Evolutionary conservation across 2,797 vertebrate species (phyloP), one percentile per base, ranked within the genome.

Genomic region (Aplochiton taeniatus): DNA sequence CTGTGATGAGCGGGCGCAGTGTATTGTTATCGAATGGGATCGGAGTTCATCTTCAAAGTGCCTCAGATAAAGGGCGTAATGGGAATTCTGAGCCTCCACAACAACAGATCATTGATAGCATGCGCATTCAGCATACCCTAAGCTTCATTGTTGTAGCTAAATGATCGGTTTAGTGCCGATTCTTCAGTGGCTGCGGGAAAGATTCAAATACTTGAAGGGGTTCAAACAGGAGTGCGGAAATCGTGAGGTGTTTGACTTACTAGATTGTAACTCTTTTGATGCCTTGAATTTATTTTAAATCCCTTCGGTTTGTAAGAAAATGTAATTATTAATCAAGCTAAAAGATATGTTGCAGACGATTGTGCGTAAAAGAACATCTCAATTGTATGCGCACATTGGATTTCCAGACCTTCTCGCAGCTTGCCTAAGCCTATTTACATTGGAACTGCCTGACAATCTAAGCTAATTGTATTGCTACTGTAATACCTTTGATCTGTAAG

Each of bases 401-500:
- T n/a, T n/a, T n/a, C 49, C 17, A 61, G n/a, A 73, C 20, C 70
- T 73, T 64, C 73, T 77, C 49, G 60, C 76, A 77, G 75, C 83
- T 83, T 88, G 83, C 80, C 84, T 83, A 75, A 61, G 11, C 53
- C 20, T 52, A 83, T 91, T 88, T 80, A 10, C 90, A 91, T 88
- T 5, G 83, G 76, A 91, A 89, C 64, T 50, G 65, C 11, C 6
- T 69, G 60, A 84, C 87, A 83, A 83, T 89, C 83, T 65, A 18
- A 63, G 42, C 66, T 85, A 82, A 90, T 88, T 83, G 87, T 88
- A 84, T 84, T 70, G 85, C 90, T 91, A 85, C 88, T 91, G 90
- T 91, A 89, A 89, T 54, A 54, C 81, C 84, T 92, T 93, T 93
- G 90, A 93, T 93, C 84, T 83, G 63, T 0, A 46, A 76, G 69